Evolutionary conservation across 2,113 vertebrate genomes (phyloP).

Genomic region (Lates calcarifer): DNA sequence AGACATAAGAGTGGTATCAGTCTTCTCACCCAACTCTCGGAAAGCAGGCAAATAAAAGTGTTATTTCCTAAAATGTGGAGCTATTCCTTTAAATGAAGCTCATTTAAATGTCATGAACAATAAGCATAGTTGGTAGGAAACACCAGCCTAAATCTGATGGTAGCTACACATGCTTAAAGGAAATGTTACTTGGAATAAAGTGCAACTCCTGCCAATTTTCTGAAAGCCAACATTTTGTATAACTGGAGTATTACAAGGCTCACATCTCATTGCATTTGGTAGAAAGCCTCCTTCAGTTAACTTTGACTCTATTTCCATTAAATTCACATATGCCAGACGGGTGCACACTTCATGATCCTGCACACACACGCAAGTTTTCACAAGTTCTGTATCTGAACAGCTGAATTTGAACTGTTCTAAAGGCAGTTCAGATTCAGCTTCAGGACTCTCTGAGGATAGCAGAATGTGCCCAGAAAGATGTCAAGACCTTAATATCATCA

Average conservation of each 20-base stretch:
- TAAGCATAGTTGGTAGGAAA: not conserved
- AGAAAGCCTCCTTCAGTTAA: not conserved
- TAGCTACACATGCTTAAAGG: not conserved
- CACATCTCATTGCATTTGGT: conserved; percentile 22
- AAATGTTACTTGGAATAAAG: conserved; percentile 10
- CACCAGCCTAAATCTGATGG: not conserved
- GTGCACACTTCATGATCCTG: conserved; percentile 26
- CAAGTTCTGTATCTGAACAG: conserved; percentile 42
- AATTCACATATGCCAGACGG: conserved; percentile 22
- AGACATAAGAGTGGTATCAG: not conserved
- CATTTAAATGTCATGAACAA: conserved; percentile 28
- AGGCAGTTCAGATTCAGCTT: conserved; percentile 55
- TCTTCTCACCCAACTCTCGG: not conserved
- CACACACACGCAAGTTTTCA: conserved; percentile 40
- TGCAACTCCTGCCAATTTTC: not conserved
- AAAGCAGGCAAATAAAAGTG: conserved; percentile 2
- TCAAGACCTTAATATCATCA: conserved; percentile 76
- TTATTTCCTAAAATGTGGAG: conserved; percentile 13
- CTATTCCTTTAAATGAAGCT: conserved; percentile 11
- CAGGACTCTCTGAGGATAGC: conserved; percentile 49
- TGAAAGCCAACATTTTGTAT: not conserved
- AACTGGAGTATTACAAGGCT: not conserved
- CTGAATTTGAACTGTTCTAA: conserved; percentile 47
- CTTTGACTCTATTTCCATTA: not conserved
- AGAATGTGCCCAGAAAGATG: conserved; percentile 56